phyloP scores from a whole-genome alignment of 1,140 invertebrate genomes.

The Drosophila hydei region DNA sequence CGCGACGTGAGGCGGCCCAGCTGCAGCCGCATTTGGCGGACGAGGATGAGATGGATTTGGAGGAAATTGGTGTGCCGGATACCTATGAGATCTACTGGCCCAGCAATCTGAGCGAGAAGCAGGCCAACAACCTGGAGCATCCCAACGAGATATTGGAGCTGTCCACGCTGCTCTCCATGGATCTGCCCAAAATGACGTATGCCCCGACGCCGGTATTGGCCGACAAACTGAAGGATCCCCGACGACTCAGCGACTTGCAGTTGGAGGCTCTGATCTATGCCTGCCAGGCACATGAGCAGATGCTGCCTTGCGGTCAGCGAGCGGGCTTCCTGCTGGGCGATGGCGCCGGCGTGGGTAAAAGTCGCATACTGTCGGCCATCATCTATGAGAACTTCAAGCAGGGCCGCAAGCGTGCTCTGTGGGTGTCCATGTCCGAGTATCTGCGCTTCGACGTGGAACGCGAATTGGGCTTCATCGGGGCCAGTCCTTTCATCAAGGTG shows the following conservation, averaged over 20 bases:
- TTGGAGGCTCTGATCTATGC: slow-evolving; percentile 98
- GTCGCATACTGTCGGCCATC: slow-evolving; percentile 98
- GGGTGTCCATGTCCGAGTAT: slow-evolving; percentile 99
- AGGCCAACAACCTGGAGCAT: neutral
- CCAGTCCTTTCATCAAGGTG: slow-evolving; percentile 87
- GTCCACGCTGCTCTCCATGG: neutral
- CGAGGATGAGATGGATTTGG: slow-evolving; percentile 14
- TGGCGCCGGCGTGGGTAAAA: slow-evolving; percentile 99
- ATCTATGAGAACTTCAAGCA: slow-evolving; percentile 98
- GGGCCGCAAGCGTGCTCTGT: slow-evolving; percentile 96
- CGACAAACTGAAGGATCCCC: neutral
- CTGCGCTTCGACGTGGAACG: slow-evolving; percentile 98
- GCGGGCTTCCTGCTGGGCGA: slow-evolving; percentile 99
- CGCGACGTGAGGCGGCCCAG: neutral
- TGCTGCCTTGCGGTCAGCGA: slow-evolving; percentile 94
- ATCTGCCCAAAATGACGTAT: neutral
- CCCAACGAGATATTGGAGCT: neutral
- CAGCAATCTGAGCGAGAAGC: neutral
- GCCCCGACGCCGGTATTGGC: neutral
- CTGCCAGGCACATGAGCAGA: slow-evolving; percentile 96
- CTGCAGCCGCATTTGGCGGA: slow-evolving; percentile 5
- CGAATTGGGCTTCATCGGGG: slow-evolving; percentile 97
- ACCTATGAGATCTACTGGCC: neutral
- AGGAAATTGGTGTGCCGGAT: slow-evolving; percentile 7
- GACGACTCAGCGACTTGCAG: slow-evolving; percentile 96